A percentile compares a stretch with the other conserved stretches of the same genome.
These are phyloP conservation scores for Noctua comes DNA, from an alignment of 2,888 invertebrate species.

Conservation along the genomic window DNA sequence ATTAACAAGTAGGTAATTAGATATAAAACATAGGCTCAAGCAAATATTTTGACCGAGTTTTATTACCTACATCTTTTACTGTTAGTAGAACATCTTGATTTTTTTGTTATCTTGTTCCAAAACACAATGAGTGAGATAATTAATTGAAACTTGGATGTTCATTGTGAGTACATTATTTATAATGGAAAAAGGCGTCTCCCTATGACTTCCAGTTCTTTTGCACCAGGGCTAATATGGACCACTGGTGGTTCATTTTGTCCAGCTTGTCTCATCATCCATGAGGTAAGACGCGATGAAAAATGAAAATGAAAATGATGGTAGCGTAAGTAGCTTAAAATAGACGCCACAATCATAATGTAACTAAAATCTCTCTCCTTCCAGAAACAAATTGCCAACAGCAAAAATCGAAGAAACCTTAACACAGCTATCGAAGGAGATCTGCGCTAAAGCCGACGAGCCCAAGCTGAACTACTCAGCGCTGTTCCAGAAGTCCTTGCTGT, in stretches of 20 bases:
- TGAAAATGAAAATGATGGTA: neutral
- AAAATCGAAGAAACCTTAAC: conserved; percentile 86
- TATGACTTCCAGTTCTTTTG: no score
- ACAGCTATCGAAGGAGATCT: conserved; percentile 75
- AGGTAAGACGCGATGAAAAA: no score
- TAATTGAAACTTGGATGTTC: neutral
- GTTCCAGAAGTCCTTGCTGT: conserved; percentile 91
- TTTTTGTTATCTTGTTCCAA: conserved; percentile 1
- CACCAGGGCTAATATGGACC: no score
- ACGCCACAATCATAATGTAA: neutral
- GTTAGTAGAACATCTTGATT: conserved; percentile 19
- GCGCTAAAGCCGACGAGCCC: conserved; percentile 69
- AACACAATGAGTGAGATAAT: neutral
- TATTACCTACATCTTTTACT: neutral
- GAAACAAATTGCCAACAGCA: conserved; percentile 87
- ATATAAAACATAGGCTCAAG: neutral
- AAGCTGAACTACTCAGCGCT: conserved; percentile 91
- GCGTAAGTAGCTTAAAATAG: neutral
- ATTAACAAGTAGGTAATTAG: neutral
- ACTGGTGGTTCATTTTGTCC: no score
- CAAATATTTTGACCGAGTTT: neutral
- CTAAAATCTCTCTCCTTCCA: conserved; percentile 67
- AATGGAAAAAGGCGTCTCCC: no score
- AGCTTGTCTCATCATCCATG: no score
- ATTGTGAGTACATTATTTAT: neutral